phyloP scores from a whole-genome alignment of 2,113 vertebrate genomes.

The Pogona vitticeps region DNA sequence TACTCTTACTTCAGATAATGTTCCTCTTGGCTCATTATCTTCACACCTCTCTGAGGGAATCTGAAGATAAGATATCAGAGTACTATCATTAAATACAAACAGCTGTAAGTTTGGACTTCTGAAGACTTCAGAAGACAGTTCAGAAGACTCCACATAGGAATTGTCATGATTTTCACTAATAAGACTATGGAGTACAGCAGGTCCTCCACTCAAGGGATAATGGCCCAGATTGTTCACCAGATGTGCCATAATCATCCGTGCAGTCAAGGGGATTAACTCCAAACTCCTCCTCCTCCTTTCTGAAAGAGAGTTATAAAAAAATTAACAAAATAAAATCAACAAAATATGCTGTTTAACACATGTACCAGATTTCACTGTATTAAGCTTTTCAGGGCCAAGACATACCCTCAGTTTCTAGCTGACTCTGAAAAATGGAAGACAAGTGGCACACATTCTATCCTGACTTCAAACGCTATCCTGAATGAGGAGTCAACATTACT shows the following conservation, averaged over 20 bases:
- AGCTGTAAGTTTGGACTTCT: conserved; percentile 95
- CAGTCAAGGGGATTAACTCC: conserved; percentile 93
- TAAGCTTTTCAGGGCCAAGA: background rate
- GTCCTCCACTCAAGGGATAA: conserved; percentile 89
- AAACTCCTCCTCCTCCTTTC: conserved; percentile 90
- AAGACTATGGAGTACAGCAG: conserved; percentile 92
- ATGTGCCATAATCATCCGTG: conserved; percentile 95
- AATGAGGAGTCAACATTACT: background rate
- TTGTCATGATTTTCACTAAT: conserved; percentile 96
- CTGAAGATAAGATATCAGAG: conserved; percentile 95
- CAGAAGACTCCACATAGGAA: conserved; percentile 85
- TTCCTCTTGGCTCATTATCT: conserved; percentile 43
- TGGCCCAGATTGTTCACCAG: conserved; percentile 97
- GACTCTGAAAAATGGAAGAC: background rate
- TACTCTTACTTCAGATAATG: conserved; percentile 88
- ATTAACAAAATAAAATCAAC: background rate
- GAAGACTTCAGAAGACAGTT: conserved; percentile 95
- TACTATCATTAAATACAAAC: conserved; percentile 96
- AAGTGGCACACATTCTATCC: background rate
- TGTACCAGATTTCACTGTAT: background rate
- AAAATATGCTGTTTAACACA: background rate
- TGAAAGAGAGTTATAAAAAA: conserved; percentile 49
- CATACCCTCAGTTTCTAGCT: background rate
- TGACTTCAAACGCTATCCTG: background rate
- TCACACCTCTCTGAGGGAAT: conserved; percentile 76